These are phyloP conservation scores for Centroberyx gerrardi DNA, from an alignment of 2,797 vertebrate species.

Conservation along the genomic window DNA sequence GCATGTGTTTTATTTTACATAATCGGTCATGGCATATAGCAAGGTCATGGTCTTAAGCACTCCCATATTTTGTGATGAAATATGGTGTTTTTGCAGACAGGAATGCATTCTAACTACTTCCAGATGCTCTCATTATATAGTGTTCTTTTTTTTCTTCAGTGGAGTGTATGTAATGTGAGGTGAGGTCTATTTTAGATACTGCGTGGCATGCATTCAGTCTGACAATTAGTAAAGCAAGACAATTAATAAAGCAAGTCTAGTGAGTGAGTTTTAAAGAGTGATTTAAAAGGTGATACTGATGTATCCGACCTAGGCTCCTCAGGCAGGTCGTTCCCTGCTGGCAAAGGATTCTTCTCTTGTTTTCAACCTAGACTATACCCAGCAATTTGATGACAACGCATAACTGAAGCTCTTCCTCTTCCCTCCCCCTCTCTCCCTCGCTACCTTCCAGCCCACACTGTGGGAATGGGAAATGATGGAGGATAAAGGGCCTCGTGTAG, in stretches of 20 bases:
- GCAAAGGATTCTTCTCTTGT: constrained; percentile 11
- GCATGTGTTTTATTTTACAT: constrained; percentile 74
- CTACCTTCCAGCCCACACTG: constrained; percentile 69
- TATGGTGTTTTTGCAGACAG: constrained; percentile 71
- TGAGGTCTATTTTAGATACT: constrained; percentile 32
- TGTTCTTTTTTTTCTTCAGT: constrained; percentile 37
- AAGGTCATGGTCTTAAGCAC: constrained; percentile 63
- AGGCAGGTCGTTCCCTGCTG: constrained; percentile 2
- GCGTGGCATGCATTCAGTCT: constrained; percentile 4
- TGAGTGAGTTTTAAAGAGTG: neutral
- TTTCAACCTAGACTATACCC: constrained; percentile 29
- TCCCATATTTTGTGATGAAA: constrained; percentile 72
- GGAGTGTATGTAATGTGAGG: constrained; percentile 29
- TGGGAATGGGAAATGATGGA: constrained; percentile 98
- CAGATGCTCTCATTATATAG: constrained; percentile 74
- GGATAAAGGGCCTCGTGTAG: constrained; percentile 98
- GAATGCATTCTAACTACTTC: constrained; percentile 79
- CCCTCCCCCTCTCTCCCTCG: constrained; percentile 3
- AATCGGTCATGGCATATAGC: constrained; percentile 65
- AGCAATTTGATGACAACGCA: constrained; percentile 42
- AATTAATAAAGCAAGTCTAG: constrained; percentile 1
- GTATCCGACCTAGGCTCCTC: neutral
- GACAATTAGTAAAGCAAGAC: neutral
- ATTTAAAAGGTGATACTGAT: constrained; percentile 11
- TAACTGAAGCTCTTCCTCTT: constrained; percentile 20